These are phyloP conservation scores for Drosophila persimilis DNA, from an alignment of 1,140 invertebrate genomes.

Conservation along the genomic window DNA sequence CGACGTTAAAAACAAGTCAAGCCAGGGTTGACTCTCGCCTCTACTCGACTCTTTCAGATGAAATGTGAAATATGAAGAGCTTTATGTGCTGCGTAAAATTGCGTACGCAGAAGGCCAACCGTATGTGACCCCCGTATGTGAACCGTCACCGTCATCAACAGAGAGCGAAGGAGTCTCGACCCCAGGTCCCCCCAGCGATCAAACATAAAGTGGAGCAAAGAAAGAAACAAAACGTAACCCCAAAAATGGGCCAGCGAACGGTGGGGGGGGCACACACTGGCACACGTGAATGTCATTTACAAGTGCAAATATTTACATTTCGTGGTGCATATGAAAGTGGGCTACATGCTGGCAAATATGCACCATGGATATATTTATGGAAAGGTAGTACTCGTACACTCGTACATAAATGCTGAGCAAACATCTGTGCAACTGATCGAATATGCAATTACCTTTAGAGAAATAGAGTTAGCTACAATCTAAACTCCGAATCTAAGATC, in stretches of 20 bases:
- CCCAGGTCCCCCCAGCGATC: conserved; percentile 32
- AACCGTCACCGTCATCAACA: conserved; percentile 22
- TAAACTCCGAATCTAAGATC: no score
- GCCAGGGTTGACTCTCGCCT: conserved; percentile 35
- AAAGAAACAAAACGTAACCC: conserved; percentile 32
- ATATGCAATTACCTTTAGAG: not conserved
- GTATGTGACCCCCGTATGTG: conserved; percentile 50
- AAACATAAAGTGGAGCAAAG: conserved; percentile 55
- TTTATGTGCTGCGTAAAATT: conserved; percentile 64
- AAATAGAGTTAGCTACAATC: no score
- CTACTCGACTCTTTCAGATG: conserved; percentile 28
- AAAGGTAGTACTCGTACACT: conserved; percentile 15
- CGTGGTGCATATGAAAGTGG: conserved; percentile 60
- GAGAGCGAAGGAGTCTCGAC: not conserved
- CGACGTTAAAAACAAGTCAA: conserved; percentile 76
- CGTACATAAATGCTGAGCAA: conserved; percentile 18
- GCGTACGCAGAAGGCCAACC: conserved; percentile 55
- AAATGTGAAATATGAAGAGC: conserved; percentile 53
- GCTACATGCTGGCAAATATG: conserved; percentile 63
- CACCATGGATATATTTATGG: conserved; percentile 55
- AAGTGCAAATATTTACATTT: conserved; percentile 77
- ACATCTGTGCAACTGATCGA: conserved; percentile 4
- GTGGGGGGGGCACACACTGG: conserved; percentile 10
- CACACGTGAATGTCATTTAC: conserved; percentile 78
- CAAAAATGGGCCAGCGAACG: conserved; percentile 11